phyloP scores from a whole-genome alignment of 2,113 vertebrate species.

The Crotalus tigris region DNA sequence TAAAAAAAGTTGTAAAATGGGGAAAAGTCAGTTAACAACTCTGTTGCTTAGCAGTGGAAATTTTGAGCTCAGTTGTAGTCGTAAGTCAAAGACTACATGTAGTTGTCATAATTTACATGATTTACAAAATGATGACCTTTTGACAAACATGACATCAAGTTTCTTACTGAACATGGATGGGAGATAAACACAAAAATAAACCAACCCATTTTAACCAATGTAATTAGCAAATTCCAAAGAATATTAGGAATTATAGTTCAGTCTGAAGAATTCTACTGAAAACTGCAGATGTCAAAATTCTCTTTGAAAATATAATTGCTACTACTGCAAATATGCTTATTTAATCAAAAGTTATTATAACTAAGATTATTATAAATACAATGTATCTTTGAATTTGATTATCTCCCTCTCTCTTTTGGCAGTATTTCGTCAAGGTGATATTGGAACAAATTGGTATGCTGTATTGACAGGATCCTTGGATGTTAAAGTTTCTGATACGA shows the following conservation, averaged over 20 bases:
- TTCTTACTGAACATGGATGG: neutral
- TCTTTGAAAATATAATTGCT: neutral
- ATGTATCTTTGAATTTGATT: neutral
- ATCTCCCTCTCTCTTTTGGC: slow-evolving; percentile 15
- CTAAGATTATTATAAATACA: slow-evolving; percentile 1
- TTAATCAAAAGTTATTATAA: neutral
- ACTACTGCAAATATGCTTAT: neutral
- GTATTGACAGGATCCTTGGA: slow-evolving; percentile 94
- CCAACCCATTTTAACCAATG: neutral
- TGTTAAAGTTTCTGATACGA: slow-evolving; percentile 95
- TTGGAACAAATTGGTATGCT: slow-evolving; percentile 96
- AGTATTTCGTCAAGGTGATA: slow-evolving; percentile 98
- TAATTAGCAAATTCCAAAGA: neutral
- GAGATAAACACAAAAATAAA: neutral
- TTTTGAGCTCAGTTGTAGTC: neutral
- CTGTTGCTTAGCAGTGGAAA: neutral
- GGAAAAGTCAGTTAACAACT: neutral
- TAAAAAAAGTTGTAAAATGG: neutral
- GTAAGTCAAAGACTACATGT: neutral
- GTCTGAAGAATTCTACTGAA: neutral
- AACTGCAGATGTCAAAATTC: neutral
- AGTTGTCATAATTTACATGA: neutral
- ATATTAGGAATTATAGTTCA: neutral
- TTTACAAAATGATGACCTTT: neutral
- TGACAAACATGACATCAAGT: neutral